Base-by-base conservation (phyloP, 2,797 vertebrate genomes). In the Enteromius mattozi region DNA sequence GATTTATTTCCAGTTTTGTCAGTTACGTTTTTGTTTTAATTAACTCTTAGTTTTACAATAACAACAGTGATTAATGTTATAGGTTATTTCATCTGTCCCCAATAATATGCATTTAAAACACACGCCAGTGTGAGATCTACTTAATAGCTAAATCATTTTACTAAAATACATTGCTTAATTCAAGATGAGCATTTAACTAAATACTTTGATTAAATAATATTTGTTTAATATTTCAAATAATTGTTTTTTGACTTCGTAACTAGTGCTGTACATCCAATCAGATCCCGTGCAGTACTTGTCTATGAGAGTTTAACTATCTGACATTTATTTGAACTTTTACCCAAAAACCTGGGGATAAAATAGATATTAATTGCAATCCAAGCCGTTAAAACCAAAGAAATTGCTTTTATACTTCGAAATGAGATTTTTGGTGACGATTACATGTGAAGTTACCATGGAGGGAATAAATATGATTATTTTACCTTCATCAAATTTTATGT, bases 391-490 rank as follows among this genome's bases (percentile, higher is more conserved):
- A 6, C 71, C 27, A 74, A 74, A 33, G 1, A 51, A 21, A 56
- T 76, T 49, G 70, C 70, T 72, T 72, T 54, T 54, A 75, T 54
- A 8, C 19, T 54, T n/a, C 0, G 3, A n/a, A n/a, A 54, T 37
- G 0, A 75, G 19, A 16, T 68, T 68, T 68, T 68, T 40, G 2
- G 19, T 69, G 13, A 76, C 14, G 49, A 76, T 56, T n/a, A 37
- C 12, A 10, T 37, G 72, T 14, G 12, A 14, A 37, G 51, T 14
- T n/a, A 37, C 51, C 19, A n/a, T 56, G 6, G 6, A 16, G 21
- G 33, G 21, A 76, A 76, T 37, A 54, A 16, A 40, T 16, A 24
- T 54, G 19, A 56, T 76, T 37, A 56, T 76, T 76, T n/a, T 75
- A 75, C 72, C 12, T 75, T n/a, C 7, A 37, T 54, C 49, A n/a